Base-by-base conservation (phyloP, 2,797 vertebrate genomes). In the Notolepis coatsorum region DNA sequence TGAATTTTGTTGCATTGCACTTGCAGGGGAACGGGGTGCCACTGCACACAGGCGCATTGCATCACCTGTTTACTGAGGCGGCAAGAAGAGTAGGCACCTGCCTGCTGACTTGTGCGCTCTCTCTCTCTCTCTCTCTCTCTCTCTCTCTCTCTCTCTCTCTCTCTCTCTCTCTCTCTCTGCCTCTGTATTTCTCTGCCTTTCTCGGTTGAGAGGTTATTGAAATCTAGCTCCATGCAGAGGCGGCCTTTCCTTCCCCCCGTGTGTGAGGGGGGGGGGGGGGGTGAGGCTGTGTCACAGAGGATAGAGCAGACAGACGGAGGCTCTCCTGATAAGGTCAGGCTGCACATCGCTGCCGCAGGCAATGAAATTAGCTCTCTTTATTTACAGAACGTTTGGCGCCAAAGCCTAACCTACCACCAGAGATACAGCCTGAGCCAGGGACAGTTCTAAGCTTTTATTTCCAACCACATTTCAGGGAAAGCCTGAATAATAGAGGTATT, bases 251-350 rank as follows among this genome's bases (percentile, higher is more conserved):
- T 65, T 78, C 68, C 79, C 45, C 21, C 57, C 21, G 79, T 20
- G 9, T 56, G 50, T 15, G 57, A 52, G 18, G 28, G 60, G 49
- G 46, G 28, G 53, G 17, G 57, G 27, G 20, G 23, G 71, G 39
- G 64, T 56, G 66, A 57, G 35, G 68, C 30, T 87, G 88, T 84
- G 80, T 90, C 81, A 85, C 78, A 60, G 54, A 73, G 63, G 81
- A 76, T 76, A 78, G 79, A 72, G 61, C 10, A 84, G 79, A 84
- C 86, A 80, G 79, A 78, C 77, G 18, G 27, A 76, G 71, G 71
- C 71, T 71, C 61, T 62, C 69, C 78, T 91, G 89, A 92, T 91
- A 91, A 93, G 90, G 91, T 92, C 91, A 92, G 85, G 61, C 45
- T 78, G 85, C 80, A 81, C 80, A 88, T 79, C 55, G 76, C 77